Evolutionary conservation across 1,140 invertebrate species (phyloP).

Genomic region (Pararge aegeria): DNA sequence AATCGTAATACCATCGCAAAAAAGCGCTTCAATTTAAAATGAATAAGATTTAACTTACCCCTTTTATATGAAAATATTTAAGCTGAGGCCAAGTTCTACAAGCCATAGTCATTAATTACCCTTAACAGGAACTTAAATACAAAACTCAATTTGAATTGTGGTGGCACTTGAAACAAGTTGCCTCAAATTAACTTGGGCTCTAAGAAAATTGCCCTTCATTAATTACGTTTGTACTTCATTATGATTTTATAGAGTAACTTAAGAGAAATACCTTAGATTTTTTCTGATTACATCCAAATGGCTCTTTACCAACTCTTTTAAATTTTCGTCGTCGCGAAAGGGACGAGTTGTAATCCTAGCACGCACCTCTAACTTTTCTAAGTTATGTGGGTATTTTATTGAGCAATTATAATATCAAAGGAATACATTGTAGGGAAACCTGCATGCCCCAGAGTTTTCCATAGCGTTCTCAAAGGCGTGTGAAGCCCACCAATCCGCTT

Average conservation of each 20-base stretch:
- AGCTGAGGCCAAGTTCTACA: slow-evolving; percentile 8
- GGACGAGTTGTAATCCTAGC: too few relatives aligned
- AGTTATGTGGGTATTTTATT: too few relatives aligned
- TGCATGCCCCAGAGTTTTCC: too few relatives aligned
- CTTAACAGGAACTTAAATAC: slow-evolving; percentile 22
- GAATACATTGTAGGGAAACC: too few relatives aligned
- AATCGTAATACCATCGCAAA: too few relatives aligned
- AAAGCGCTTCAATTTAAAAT: too few relatives aligned
- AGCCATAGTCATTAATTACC: slow-evolving; percentile 27
- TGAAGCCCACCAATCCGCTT: too few relatives aligned
- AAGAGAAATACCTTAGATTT: neutral
- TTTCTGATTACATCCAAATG: neutral
- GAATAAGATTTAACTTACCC: neutral
- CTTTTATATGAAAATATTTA: slow-evolving; percentile 7
- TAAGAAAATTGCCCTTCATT: slow-evolving; percentile 15
- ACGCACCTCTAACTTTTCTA: too few relatives aligned
- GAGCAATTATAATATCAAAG: too few relatives aligned
- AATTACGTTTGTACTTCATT: slow-evolving; percentile 4
- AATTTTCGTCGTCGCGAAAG: too few relatives aligned
- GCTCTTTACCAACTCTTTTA: neutral
- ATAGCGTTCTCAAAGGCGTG: too few relatives aligned
- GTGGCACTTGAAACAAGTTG: slow-evolving; percentile 11
- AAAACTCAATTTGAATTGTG: slow-evolving; percentile 20
- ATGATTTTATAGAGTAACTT: neutral
- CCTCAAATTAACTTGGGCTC: slow-evolving; percentile 7